Evolutionary conservation across 1,140 invertebrate genomes (phyloP).

Genomic region (Elymnias hypermnestra): DNA sequence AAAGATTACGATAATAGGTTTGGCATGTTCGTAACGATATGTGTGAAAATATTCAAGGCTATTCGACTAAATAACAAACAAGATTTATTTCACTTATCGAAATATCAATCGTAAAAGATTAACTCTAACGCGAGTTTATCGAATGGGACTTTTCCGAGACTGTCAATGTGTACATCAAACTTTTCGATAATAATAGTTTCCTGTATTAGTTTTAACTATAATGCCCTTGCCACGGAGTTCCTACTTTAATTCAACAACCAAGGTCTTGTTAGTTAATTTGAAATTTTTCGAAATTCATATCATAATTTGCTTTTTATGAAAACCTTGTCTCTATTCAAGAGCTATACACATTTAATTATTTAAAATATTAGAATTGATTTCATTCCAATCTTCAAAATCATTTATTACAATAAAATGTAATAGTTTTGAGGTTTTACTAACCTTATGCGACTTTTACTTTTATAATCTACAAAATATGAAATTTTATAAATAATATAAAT

Average conservation of each 20-base stretch:
- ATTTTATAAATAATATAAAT: too few species aligned
- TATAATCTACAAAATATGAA: too few species aligned
- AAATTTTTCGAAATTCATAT: not conserved
- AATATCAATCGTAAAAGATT: constrained; percentile 5
- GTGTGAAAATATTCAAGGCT: constrained; percentile 32
- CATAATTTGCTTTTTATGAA: not conserved
- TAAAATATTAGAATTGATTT: too few species aligned
- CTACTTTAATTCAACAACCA: not conserved
- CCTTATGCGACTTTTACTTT: too few species aligned
- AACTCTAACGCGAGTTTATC: constrained; percentile 2
- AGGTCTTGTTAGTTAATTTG: not conserved
- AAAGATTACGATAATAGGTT: constrained; percentile 30
- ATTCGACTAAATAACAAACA: constrained; percentile 6
- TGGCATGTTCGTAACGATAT: constrained; percentile 28
- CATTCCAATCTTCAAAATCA: too few species aligned
- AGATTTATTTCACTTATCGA: constrained; percentile 4
- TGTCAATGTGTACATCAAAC: not conserved
- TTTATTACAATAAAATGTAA: too few species aligned
- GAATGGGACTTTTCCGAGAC: not conserved
- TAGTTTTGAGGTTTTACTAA: too few species aligned
- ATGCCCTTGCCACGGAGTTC: not conserved
- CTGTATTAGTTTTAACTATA: not conserved
- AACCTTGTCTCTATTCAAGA: too few species aligned
- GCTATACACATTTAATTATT: too few species aligned
- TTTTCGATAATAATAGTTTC: constrained; percentile 2